A percentile compares a stretch with the other conserved stretches of the same genome.
Conservation (phyloP, 1,140 invertebrate genomes). For the Eumeta japonica region DNA sequence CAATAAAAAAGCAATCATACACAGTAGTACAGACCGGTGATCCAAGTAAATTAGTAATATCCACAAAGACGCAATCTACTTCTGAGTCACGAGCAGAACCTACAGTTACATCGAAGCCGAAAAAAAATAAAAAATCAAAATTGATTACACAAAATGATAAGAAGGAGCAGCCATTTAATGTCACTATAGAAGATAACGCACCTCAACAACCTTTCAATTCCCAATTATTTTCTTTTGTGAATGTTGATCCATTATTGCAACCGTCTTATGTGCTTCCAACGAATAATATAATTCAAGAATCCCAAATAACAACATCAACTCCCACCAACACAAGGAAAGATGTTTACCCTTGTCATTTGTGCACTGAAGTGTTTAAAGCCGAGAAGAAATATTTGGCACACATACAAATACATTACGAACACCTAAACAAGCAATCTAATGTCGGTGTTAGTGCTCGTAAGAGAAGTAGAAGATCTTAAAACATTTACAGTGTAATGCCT, state of each 20-base stretch:
- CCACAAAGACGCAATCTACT: slow-evolving; percentile 27
- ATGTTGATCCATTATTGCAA: slow-evolving; percentile 43
- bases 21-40: slow-evolving; percentile 44
- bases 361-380: slow-evolving; percentile 30
- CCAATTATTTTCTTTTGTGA: slow-evolving; percentile 41
- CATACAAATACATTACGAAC: slow-evolving; percentile 43
- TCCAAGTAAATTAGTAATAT: slow-evolving; percentile 46
- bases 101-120: slow-evolving; percentile 19
- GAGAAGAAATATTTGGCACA: slow-evolving; percentile 43
- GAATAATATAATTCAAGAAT: slow-evolving; percentile 44
- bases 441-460: no score
- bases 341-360: slow-evolving; percentile 42
- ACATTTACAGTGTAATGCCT: no score
- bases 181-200: slow-evolving; percentile 28
- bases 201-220: slow-evolving; percentile 29
- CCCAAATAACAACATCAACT: slow-evolving; percentile 41
- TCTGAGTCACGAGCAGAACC: slow-evolving; percentile 7
- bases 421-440: no score
- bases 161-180: slow-evolving; percentile 24
- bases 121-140: slow-evolving; percentile 22
- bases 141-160: slow-evolving; percentile 6
- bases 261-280: slow-evolving; percentile 50
- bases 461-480: no score
- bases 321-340: slow-evolving; percentile 14
- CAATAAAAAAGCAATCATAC: slow-evolving; percentile 44